These are phyloP conservation scores for Bellardia bayeri DNA, from an alignment of 2,888 invertebrate genomes.

Conservation along the genomic window DNA sequence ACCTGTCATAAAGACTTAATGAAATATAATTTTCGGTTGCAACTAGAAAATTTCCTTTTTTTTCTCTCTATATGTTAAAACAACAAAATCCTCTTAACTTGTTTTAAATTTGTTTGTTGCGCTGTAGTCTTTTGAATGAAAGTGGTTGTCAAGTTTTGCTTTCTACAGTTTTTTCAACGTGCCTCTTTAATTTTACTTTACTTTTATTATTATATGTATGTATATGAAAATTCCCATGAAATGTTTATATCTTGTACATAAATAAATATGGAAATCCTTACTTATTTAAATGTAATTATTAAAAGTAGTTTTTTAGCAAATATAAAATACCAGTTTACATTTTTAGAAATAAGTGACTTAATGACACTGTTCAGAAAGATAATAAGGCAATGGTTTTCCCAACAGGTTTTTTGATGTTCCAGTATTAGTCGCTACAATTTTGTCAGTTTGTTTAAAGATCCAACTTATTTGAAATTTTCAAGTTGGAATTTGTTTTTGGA, in stretches of 20 bases:
- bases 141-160: constrained; percentile 44
- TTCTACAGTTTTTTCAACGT: constrained; percentile 13
- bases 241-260: neutral
- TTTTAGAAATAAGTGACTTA: too few species aligned
- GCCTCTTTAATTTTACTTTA: neutral
- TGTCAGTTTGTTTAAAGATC: too few species aligned
- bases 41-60: constrained; percentile 23
- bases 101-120: constrained; percentile 19
- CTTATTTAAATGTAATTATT: neutral
- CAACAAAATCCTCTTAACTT: constrained; percentile 57
- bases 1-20: constrained; percentile 61
- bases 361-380: too few species aligned
- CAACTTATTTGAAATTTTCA: too few species aligned
- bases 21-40: constrained; percentile 20
- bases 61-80: constrained; percentile 9
- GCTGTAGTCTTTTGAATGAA: constrained; percentile 22
- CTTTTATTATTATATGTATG: neutral
- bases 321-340: too few species aligned
- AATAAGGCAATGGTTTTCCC: too few species aligned
- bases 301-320: neutral
- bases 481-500: too few species aligned
- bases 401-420: too few species aligned
- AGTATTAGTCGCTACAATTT: too few species aligned
- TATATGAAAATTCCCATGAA: neutral
- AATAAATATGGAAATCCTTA: neutral